Evolutionary conservation across 2,113 vertebrate genomes (phyloP), one percentile per base, ranked within the genome.

Genomic region (Buteo buteo): DNA sequence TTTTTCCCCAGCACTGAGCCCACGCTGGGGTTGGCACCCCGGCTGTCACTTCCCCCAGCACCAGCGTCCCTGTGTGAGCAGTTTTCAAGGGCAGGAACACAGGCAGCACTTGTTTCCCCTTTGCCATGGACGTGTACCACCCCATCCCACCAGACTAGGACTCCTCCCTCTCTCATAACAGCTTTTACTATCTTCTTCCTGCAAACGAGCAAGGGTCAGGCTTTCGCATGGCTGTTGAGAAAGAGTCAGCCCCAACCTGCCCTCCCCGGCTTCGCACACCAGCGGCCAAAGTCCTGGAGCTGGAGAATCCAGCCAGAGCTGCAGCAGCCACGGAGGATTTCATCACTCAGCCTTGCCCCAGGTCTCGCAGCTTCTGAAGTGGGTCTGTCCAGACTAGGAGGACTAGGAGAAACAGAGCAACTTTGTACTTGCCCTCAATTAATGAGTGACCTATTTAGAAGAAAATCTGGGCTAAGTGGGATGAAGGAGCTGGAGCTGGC

Each of bases 401-500:
- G 71, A 73, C 84, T 26, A 78, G 64, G 73, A 96, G 86, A 80
- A 95, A 91, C 71, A 90, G 45, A 94, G 31, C 86, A 91, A 95
- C 89, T 94, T 94, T 73, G 71, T 91, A 49, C 91, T 77, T 55
- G 82, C 67, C 84, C 94, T 95, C 93, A 95, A 95, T 95, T 97
- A 97, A 89, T 0, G 6, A 80, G 78, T 73, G 94, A 97, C 89
- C 86, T 93, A 94, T 93, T 96, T 95, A 94, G 79, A 14, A 36
- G 84, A 20, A 91, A 95, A 94, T 97, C 91, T 95, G 91, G 89
- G 94, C 94, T 96, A 93, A 96, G 89, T 66, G 86, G 74, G 90
- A 89, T 91, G 94, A 84, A 92, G 91, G 89, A 97, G 32, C 73
- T 36, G 12, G 76, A 86, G 25, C 7, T 0, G 4, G 47, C 29